Percentiles rank a stretch among this genome's conserved stretches.
Evolutionary conservation across 2,888 invertebrate genomes (phyloP).

Genomic region (Nowickia ferox): DNA sequence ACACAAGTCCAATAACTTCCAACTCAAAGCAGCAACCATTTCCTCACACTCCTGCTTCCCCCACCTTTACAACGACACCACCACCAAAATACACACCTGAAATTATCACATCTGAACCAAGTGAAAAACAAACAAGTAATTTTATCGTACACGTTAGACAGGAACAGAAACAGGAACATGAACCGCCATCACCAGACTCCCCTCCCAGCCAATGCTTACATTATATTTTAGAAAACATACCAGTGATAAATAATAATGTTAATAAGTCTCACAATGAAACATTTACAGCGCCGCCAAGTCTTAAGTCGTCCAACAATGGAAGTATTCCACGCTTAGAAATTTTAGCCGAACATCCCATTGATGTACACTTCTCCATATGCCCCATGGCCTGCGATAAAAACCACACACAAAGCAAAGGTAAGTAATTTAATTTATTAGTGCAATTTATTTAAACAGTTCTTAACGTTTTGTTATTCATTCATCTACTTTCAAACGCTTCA

Average conservation of each 20-base stretch:
- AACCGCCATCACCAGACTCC: constrained; percentile 3
- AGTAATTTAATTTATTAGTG: constrained; percentile 41
- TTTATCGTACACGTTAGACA: constrained; percentile 39
- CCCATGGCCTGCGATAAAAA: constrained; percentile 75
- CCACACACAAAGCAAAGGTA: constrained; percentile 79
- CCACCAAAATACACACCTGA: constrained; percentile 53
- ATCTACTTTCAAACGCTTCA: constrained; percentile 13
- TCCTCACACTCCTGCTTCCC: constrained; percentile 5
- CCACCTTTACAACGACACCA: constrained; percentile 35
- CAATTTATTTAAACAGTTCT: neutral
- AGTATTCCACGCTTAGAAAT: constrained; percentile 78
- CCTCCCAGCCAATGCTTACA: constrained; percentile 70
- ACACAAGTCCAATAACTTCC: constrained; percentile 2
- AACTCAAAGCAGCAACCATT: constrained; percentile 4
- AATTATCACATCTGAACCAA: constrained; percentile 13
- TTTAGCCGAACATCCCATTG: constrained; percentile 77
- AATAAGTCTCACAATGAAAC: constrained; percentile 43
- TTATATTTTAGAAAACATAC: constrained; percentile 69
- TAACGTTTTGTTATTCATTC: neutral
- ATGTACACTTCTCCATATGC: constrained; percentile 78
- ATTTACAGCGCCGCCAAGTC: constrained; percentile 61
- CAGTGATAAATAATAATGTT: constrained; percentile 77
- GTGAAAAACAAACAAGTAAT: constrained; percentile 2
- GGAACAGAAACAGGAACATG: neutral
- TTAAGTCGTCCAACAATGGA: constrained; percentile 58